Conservation (phyloP, 2,797 vertebrate species). For the Dendrocincla tyrannina region DNA sequence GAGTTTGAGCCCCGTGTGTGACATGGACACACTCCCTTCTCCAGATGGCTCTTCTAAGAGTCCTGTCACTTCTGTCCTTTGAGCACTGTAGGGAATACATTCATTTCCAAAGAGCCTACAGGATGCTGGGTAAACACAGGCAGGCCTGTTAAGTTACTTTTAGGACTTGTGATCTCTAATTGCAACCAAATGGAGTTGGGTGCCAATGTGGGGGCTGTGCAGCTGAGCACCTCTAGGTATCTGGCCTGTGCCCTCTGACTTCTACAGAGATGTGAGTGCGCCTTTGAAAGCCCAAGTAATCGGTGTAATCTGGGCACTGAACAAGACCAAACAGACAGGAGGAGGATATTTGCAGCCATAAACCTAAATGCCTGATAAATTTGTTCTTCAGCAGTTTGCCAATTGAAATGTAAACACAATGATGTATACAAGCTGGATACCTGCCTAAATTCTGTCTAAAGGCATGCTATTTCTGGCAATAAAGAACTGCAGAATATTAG, state of each 20-base stretch:
- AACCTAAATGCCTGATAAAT: not conserved
- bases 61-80: not conserved
- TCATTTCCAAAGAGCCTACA: not conserved
- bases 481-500: not conserved
- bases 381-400: not conserved
- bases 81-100: not conserved
- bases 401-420: conserved; percentile 34
- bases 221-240: not conserved
- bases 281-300: not conserved
- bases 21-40: not conserved
- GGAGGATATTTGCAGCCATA: not conserved
- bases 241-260: not conserved
- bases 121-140: not conserved
- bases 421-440: conserved; percentile 27
- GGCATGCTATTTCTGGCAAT: conserved; percentile 25
- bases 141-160: not conserved
- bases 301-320: not conserved
- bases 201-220: not conserved
- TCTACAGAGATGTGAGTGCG: rapidly evolving
- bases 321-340: not conserved
- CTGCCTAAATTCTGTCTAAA: conserved; percentile 32
- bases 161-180: not conserved
- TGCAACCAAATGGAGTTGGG: not conserved
- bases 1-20: rapidly evolving
- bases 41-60: not conserved